A percentile compares a stretch with the other conserved stretches of the same genome.
phyloP scores from a whole-genome alignment of 2,888 invertebrate species.

The Eupithecia centaureata region DNA sequence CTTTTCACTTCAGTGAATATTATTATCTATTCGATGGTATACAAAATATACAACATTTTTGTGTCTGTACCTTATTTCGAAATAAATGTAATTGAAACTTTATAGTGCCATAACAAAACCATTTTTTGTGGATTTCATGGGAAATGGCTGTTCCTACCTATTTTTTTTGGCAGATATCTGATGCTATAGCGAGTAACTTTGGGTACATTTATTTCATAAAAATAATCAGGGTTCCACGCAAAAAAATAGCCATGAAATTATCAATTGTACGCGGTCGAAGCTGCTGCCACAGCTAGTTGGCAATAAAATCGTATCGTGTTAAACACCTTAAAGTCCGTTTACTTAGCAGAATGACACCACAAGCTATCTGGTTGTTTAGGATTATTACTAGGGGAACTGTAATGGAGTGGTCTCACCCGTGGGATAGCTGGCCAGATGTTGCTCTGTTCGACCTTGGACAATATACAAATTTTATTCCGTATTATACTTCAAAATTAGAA shows the following conservation, averaged over 20 bases:
- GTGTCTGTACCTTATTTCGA: too few species aligned
- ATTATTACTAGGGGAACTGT: slow-evolving; percentile 26
- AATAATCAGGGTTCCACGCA: not conserved
- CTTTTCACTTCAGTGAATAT: not conserved
- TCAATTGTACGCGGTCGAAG: not conserved
- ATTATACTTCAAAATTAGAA: not conserved
- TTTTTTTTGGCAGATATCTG: too few species aligned
- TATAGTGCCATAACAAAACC: too few species aligned
- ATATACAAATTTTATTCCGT: not conserved
- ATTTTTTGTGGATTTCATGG: too few species aligned
- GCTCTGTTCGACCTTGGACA: slow-evolving; percentile 16
- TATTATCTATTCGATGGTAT: not conserved
- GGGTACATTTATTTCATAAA: too few species aligned
- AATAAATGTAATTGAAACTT: too few species aligned
- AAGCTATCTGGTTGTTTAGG: slow-evolving; percentile 22
- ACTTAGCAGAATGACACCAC: not conserved
- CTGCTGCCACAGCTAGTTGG: not conserved
- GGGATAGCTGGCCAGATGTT: slow-evolving; percentile 29
- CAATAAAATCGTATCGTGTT: not conserved
- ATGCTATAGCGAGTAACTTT: too few species aligned
- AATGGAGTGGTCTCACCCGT: slow-evolving; percentile 31
- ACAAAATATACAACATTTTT: too few species aligned
- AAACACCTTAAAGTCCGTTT: not conserved
- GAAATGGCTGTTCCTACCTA: too few species aligned
- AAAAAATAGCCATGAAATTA: not conserved